Evolutionary conservation across 2,797 vertebrate genomes (phyloP), one percentile per base, ranked within the genome.

Genomic region (Rhabdomys pumilio): DNA sequence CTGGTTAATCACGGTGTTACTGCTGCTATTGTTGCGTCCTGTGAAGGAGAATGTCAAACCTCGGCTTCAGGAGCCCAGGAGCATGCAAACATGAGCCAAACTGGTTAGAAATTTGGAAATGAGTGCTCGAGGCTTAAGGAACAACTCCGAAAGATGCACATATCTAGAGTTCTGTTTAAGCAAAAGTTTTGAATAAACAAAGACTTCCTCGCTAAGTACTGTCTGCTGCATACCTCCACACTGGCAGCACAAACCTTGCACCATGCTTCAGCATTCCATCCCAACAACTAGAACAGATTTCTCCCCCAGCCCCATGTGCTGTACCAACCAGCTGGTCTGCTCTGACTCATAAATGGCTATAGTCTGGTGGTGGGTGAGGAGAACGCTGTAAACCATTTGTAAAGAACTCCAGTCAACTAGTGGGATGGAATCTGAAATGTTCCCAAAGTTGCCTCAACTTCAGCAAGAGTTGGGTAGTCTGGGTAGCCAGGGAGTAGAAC

Each of bases 311-410:
- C 80, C 93, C 79, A 91, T 65, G 69, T 80, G 75, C 83, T 2
- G 0, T 79, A 91, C 29, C 90, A 88, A 53, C 94, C 96, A 98
- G 97, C 96, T 97, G 96, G 96, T 61, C 63, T 61, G 72, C 31
- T 79, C 95, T 97, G 97, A 97, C 94, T 97, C 97, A 96, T 6
- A 81, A 72, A 90, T 15, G 75, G 91, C 57, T 90, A 29, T 41
- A 53, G 82, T 89, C 95, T 95, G 77, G 85, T 79, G 76, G 91
- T 96, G 96, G 96, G 79, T 81, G 92, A 95, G 19, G n/a, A 91
- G 77, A 53, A 67, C 63, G 80, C 61, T 69, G 10, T 50, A 79
- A 93, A 91, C 80, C 89, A 84, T 93, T 96, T 94, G 79, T 63
- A 96, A 89, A 97, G 87, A 97, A 93, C 88, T 85, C 73, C 72